A percentile compares a stretch with the other conserved stretches of the same genome.
phyloP scores from a whole-genome alignment of 2,113 vertebrate genomes.

The Chloropsis hardwickii region DNA sequence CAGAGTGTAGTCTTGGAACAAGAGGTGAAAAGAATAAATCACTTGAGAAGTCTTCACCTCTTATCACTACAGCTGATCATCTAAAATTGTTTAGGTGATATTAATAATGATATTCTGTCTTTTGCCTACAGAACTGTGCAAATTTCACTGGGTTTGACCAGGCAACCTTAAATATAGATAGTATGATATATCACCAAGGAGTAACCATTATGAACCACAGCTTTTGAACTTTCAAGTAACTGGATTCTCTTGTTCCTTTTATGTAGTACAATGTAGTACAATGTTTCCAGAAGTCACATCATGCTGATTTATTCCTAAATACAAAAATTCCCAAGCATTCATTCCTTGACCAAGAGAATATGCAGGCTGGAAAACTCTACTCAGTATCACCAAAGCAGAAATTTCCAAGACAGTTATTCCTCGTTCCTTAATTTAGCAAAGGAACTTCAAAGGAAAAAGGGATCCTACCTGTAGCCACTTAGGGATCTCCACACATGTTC shows the following conservation, averaged over 20 bases:
- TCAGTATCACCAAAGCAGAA: background rate
- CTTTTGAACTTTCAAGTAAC: background rate
- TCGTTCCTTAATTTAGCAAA: background rate
- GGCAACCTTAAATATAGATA: accelerated
- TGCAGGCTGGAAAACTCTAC: background rate
- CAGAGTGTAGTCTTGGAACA: background rate
- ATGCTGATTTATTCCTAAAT: background rate
- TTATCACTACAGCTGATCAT: background rate
- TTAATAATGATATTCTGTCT: background rate
- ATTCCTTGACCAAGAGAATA: background rate
- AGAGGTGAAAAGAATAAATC: background rate
- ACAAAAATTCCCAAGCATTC: background rate
- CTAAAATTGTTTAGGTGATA: background rate
- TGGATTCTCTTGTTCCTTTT: background rate
- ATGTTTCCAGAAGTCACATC: background rate
- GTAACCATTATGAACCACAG: background rate
- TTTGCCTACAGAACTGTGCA: background rate
- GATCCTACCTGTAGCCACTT: background rate
- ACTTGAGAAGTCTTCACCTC: background rate
- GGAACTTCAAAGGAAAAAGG: background rate
- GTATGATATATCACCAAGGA: background rate
- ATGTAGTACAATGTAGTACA: background rate
- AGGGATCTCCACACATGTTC: background rate
- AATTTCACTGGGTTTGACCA: background rate
- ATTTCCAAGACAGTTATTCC: background rate